phyloP scores from a whole-genome alignment of 1,140 invertebrate species.

The Teleogryllus occipitalis region DNA sequence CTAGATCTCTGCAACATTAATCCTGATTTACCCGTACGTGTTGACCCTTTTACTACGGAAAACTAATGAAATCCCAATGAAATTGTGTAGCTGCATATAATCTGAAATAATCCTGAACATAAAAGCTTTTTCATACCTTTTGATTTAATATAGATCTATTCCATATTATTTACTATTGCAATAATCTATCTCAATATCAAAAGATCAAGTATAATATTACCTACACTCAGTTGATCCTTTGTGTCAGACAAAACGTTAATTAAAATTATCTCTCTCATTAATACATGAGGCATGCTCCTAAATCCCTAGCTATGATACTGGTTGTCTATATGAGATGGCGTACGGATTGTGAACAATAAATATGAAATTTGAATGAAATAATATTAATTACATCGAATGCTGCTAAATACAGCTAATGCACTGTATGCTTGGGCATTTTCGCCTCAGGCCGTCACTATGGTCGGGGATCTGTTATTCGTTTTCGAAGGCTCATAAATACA shows the following conservation, averaged over 20 bases:
- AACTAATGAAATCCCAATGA: too few relatives aligned
- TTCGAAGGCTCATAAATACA: not conserved
- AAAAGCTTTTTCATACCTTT: too few relatives aligned
- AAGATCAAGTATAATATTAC: too few relatives aligned
- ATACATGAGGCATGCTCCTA: not conserved
- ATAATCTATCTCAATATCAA: too few relatives aligned
- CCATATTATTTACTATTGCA: too few relatives aligned
- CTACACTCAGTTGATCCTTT: not conserved
- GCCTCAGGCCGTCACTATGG: not conserved
- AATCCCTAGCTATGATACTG: not conserved
- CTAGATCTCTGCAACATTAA: too few relatives aligned
- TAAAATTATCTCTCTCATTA: not conserved
- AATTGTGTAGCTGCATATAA: too few relatives aligned
- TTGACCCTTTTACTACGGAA: too few relatives aligned
- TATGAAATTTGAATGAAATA: not conserved
- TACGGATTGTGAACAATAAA: not conserved
- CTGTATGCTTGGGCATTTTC: not conserved
- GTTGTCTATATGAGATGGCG: not conserved
- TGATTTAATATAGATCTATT: too few relatives aligned
- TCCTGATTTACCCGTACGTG: too few relatives aligned
- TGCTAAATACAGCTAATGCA: not conserved
- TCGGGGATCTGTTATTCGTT: not conserved
- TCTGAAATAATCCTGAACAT: too few relatives aligned
- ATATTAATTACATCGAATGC: not conserved
- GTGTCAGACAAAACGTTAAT: not conserved